Base-by-base conservation (phyloP, 2,797 vertebrate species). In the Coregonus sp. region DNA sequence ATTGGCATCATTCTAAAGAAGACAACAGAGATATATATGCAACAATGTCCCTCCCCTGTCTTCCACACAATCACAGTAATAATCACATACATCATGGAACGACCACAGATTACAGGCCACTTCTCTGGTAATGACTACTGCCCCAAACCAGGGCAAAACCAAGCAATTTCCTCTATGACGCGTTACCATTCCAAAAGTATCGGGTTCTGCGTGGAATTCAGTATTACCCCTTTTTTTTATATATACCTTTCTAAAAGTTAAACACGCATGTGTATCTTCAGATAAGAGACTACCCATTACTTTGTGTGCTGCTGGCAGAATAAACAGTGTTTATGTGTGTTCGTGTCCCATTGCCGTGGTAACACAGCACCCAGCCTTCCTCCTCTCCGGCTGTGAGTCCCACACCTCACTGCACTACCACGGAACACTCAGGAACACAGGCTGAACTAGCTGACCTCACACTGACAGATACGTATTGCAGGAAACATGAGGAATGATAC, bases 31-130 rank as follows among this genome's bases (percentile, higher is more conserved):
- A 71, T 52, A 72, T 59, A 72, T 75, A 29, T 35, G 33, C 14
- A 20, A 73, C 74, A 70, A 15, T 76, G 52, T 70, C 61, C 74
- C 72, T 51, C 65, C 56, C 66, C 35, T 73, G 59, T 56, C 25
- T 69, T 70, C 77, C 59, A 75, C 70, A 81, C 78, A 78, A 86
- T 91, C 87, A 88, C 84, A 89, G 88, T 86, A 89, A 88, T 86
- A 84, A 90, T 86, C 87, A 83, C 87, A 89, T 86, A 90, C 89
- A 94, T 91, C 89, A 91, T 86, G 87, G 87, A 84, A 87, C 86
- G 70, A 87, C 93, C 92, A 87, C 93, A 94, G 93, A 95, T 94
- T 93, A 94, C 92, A 94, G 92, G 85, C 92, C 92, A 92, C 92
- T 92, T 93, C 86, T 89, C 86, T 87, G 81, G 89, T 94, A 94